phyloP scores from a whole-genome alignment of 2,888 invertebrate species.

The Nycteola revayana region DNA sequence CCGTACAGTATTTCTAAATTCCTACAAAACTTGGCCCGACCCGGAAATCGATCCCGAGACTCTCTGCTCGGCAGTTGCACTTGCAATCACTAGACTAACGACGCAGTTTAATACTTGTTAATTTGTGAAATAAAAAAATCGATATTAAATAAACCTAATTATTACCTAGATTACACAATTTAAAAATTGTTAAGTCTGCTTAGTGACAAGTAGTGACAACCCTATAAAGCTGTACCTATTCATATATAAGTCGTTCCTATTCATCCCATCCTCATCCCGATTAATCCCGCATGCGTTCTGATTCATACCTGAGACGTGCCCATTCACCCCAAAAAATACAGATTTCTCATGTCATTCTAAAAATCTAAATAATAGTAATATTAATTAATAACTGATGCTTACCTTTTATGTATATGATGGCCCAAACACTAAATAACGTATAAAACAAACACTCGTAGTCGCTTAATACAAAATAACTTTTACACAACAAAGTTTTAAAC shows the following conservation, averaged over 20 bases:
- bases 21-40: no score
- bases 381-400: constrained; percentile 1
- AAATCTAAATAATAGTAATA: neutral
- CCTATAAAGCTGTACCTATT: constrained; percentile 3
- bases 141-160: no score
- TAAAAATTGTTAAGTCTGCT: constrained; percentile 3
- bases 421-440: constrained; percentile 6
- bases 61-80: no score
- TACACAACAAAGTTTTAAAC: no score
- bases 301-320: constrained; percentile 6
- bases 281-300: constrained; percentile 1
- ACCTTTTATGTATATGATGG: constrained; percentile 6
- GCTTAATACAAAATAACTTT: no score
- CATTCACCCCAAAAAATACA: constrained; percentile 9
- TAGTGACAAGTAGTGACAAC: constrained; percentile 2
- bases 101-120: no score
- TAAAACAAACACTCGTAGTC: neutral
- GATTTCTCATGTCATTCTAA: constrained; percentile 4
- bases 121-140: no score
- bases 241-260: constrained; percentile 4
- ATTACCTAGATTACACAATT: neutral
- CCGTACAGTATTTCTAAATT: no score
- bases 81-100: no score
- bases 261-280: constrained; percentile 2
- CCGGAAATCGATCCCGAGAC: no score